These are phyloP conservation scores for Gastrophryne carolinensis DNA, from an alignment of 2,797 vertebrate species.

Conservation along the genomic window DNA sequence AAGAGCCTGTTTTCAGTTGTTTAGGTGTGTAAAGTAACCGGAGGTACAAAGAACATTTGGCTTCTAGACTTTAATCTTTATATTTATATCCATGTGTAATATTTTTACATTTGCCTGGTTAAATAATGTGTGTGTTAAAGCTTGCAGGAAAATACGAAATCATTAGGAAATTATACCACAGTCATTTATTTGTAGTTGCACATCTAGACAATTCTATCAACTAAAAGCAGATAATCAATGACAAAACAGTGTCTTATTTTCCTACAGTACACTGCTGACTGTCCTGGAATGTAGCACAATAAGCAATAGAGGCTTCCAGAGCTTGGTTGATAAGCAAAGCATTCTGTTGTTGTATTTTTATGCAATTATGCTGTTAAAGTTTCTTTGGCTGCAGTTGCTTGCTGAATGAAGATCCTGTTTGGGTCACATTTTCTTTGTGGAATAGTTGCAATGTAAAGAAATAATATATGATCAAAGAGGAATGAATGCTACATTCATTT, in stretches of 20 bases:
- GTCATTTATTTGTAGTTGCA: constrained; percentile 33
- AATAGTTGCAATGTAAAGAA: neutral
- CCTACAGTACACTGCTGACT: constrained; percentile 31
- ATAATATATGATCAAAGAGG: constrained; percentile 13
- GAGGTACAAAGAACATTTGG: too few species aligned
- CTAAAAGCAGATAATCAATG: constrained; percentile 1
- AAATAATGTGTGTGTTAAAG: neutral
- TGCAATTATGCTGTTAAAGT: neutral
- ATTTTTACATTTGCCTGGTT: neutral
- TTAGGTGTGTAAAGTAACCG: too few species aligned
- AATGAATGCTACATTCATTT: constrained; percentile 13
- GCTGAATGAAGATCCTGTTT: neutral
- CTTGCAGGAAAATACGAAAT: neutral
- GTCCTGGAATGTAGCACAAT: constrained; percentile 4
- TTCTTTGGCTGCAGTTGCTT: constrained; percentile 1
- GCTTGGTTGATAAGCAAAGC: neutral
- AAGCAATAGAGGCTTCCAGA: constrained; percentile 10
- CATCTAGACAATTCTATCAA: constrained; percentile 35
- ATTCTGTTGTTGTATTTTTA: constrained; percentile 26
- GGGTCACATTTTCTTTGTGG: constrained; percentile 1
- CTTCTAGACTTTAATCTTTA: neutral
- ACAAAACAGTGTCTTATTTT: constrained; percentile 15
- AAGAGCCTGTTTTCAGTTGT: too few species aligned
- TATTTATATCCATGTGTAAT: neutral
- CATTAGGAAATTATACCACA: neutral